Conservation (phyloP, 1,140 invertebrate species). For the Zaprionus nigranus region DNA sequence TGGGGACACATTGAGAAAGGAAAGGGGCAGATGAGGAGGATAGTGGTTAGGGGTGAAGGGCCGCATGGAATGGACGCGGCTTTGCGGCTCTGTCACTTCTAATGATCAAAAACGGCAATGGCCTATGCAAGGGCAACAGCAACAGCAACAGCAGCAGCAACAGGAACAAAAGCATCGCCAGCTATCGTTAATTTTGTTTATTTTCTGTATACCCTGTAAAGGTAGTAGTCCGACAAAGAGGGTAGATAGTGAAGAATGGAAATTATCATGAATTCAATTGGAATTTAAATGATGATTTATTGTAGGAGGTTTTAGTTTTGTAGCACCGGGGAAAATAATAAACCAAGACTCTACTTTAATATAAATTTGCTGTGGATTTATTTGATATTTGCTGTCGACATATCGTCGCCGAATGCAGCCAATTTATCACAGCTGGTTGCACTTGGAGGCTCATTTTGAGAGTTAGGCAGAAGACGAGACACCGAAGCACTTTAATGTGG, state of each 20-base stretch:
- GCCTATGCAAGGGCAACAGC: slow-evolving; percentile 14
- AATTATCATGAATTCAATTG: background rate
- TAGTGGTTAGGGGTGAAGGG: background rate
- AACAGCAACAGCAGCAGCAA: slow-evolving; percentile 21
- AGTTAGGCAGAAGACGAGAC: background rate
- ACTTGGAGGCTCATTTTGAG: slow-evolving; percentile 41
- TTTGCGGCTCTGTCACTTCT: slow-evolving; percentile 72
- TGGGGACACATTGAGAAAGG: slow-evolving; percentile 12
- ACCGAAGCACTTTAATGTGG: slow-evolving; percentile 50
- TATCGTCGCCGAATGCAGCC: slow-evolving; percentile 14
- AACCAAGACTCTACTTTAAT: background rate
- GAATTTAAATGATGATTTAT: background rate
- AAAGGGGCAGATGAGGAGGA: no score
- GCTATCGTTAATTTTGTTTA: slow-evolving; percentile 70
- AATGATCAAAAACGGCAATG: slow-evolving; percentile 59
- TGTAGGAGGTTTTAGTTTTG: background rate
- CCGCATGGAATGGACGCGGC: slow-evolving; percentile 38
- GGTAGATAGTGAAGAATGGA: background rate
- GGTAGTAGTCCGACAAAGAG: background rate
- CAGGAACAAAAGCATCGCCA: slow-evolving; percentile 30
- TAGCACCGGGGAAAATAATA: background rate
- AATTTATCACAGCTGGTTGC: slow-evolving; percentile 38
- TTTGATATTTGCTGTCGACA: slow-evolving; percentile 39
- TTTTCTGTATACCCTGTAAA: slow-evolving; percentile 28
- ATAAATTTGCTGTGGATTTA: slow-evolving; percentile 17